Evolutionary conservation across 1,140 invertebrate species (phyloP).

Genomic region (Drosophila melanogaster): Release_6_plus_ISO1_MT NT_033779.5:18950001-18950500

Average conservation of each 20-base stretch:
- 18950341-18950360: slow-evolving; percentile 97
- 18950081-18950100: slow-evolving; percentile 89
- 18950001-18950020: slow-evolving; percentile 12
- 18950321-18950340: slow-evolving; percentile 90
- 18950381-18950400: slow-evolving; percentile 90
- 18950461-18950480: slow-evolving; percentile 91
- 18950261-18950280: slow-evolving; percentile 92
- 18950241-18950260: slow-evolving; percentile 92
- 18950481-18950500: slow-evolving; percentile 94
- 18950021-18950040: slow-evolving; percentile 55
- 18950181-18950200: slow-evolving; percentile 51
- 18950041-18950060: slow-evolving; percentile 85
- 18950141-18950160: slow-evolving; percentile 60
- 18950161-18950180: slow-evolving; percentile 60
- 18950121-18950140: slow-evolving; percentile 88
- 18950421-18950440: slow-evolving; percentile 94
- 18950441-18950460: slow-evolving; percentile 89
- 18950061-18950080: slow-evolving; percentile 92
- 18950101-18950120: slow-evolving; percentile 91
- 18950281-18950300: slow-evolving; percentile 94
- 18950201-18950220: slow-evolving; percentile 76
- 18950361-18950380: slow-evolving; percentile 96
- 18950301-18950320: slow-evolving; percentile 90
- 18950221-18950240: slow-evolving; percentile 84
- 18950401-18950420: slow-evolving; percentile 94